Evolutionary conservation across 1,140 invertebrate species (phyloP), one percentile per base, ranked within the genome.

Genomic region (Drosophila micromelanica): DNA sequence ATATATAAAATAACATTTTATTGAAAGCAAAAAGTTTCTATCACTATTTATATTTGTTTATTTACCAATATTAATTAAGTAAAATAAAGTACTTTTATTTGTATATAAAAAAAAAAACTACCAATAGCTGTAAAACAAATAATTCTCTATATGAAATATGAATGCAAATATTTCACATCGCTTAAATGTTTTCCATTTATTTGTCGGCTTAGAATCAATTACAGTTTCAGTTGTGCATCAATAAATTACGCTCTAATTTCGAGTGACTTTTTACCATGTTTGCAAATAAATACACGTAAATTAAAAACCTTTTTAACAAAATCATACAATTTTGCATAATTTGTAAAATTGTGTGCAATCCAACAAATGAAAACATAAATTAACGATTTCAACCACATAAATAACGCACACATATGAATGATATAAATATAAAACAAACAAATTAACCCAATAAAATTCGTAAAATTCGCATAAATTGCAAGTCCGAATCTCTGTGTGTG

Each of bases 371-470:
- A 45, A 17, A 60, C 70, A 77, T 67, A 78, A 78, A 87, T 87
- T 82, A 82, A 70, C 60, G 72, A 78, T 82, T 78, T 70, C 38
- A 43, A 17, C 23, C 46, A 73, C 63, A 86, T 87, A 86, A 86
- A 86, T 78, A 82, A 82, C 51, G 56, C 11, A 12, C 59, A 32
- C 54, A 62, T 65, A 57, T 63, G 64, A 69, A 63, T 71, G 62
- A 68, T 65, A 78, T 87, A 86, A 81, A 86, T 86, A 78, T 52
- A 68, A 73, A 73, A 68, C 68, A 89, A 87, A 89, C 84, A 87
- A 86, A 87, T 81, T 82, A 78, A 76, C 63, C 71, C 79, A 82
- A 82, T 87, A 76, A 81, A 86, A 86, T 80, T 76, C 32, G 71
- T 60, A 73, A 87, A 87, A 87, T 76, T 86, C 74, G 74, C 74